phyloP scores from a whole-genome alignment of 2,888 invertebrate species.

The Barypeithes pellucidus region DNA sequence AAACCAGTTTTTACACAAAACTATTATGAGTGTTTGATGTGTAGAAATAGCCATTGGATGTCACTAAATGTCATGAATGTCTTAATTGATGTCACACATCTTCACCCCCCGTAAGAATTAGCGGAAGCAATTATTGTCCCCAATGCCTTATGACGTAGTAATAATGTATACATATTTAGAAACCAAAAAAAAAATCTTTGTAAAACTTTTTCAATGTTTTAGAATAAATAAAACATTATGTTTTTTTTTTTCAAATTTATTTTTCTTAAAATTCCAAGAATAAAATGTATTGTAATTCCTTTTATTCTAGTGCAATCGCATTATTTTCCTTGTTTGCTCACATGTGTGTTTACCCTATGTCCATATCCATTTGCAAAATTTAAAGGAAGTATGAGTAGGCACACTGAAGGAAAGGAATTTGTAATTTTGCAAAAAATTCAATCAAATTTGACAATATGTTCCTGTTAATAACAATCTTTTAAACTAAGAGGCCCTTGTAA shows the following conservation, averaged over 20 bases:
- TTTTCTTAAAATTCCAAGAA: background rate
- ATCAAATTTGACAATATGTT: too few species aligned
- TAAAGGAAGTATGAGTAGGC: too few species aligned
- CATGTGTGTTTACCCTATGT: too few species aligned
- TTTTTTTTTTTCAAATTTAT: background rate
- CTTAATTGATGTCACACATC: slow-evolving; percentile 25
- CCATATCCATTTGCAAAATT: too few species aligned
- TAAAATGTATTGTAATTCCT: background rate
- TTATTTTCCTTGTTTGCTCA: background rate
- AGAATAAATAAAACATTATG: background rate
- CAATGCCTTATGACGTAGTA: slow-evolving; percentile 50
- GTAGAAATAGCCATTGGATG: slow-evolving; percentile 39
- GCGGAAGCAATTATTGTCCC: slow-evolving; percentile 42
- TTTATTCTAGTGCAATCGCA: background rate
- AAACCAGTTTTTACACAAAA: slow-evolving; percentile 19
- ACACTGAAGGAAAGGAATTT: too few species aligned
- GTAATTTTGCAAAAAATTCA: too few species aligned
- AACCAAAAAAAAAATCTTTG: slow-evolving; percentile 31
- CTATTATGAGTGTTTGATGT: slow-evolving; percentile 24
- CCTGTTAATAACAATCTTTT: too few species aligned
- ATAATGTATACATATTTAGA: slow-evolving; percentile 45
- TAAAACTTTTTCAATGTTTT: slow-evolving; percentile 20
- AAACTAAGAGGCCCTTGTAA: too few species aligned
- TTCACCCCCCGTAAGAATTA: slow-evolving; percentile 24
- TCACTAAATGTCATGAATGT: slow-evolving; percentile 19